phyloP scores from a whole-genome alignment of 1,140 invertebrate species.

The Diorhabda carinulata region DNA sequence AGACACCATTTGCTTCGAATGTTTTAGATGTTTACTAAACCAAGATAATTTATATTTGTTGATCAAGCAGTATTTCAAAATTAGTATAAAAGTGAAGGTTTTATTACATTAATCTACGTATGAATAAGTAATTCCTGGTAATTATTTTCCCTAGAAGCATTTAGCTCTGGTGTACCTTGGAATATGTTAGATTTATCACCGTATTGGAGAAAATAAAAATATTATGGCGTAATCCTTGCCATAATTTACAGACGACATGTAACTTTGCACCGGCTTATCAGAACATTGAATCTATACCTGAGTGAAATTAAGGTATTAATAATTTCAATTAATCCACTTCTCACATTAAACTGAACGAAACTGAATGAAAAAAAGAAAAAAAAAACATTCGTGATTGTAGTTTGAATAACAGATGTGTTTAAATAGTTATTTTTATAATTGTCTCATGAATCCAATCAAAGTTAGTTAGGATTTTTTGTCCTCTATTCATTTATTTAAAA shows the following conservation, averaged over 20 bases:
- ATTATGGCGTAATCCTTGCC: not conserved
- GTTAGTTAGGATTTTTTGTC: no score
- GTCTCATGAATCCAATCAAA: no score
- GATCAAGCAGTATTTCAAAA: conserved; percentile 1
- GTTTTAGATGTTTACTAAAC: no score
- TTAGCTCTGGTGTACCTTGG: not conserved
- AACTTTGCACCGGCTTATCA: not conserved
- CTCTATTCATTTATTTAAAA: no score
- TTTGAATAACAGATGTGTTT: no score
- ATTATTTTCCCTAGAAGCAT: not conserved
- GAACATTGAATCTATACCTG: conserved; percentile 1
- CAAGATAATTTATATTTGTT: not conserved
- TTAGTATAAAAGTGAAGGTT: not conserved
- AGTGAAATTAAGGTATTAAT: no score
- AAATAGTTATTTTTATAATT: no score
- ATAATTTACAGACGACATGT: not conserved
- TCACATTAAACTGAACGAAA: no score
- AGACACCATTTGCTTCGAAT: no score
- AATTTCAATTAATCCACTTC: no score
- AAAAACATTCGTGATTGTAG: no score
- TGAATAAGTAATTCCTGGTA: conserved; percentile 2
- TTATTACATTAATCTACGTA: conserved; percentile 1
- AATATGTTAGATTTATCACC: conserved; percentile 2
- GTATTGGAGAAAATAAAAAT: not conserved
- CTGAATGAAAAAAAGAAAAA: no score